Percentiles rank a stretch among this genome's conserved stretches.
These are phyloP conservation scores for Eupeodes corollae DNA, from an alignment of 1,140 invertebrate species.

Conservation along the genomic window DNA sequence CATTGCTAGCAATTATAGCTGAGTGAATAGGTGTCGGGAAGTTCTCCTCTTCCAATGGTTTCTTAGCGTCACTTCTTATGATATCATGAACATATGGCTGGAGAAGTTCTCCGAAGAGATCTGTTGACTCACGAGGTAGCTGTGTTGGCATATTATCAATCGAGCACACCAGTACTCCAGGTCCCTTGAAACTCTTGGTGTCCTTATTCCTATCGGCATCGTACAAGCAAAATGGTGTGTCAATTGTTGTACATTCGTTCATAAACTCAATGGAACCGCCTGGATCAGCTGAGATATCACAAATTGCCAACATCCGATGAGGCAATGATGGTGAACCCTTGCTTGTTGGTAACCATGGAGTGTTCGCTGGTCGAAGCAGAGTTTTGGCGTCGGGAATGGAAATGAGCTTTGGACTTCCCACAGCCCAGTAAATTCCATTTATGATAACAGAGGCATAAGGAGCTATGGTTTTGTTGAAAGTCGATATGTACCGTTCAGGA, in stretches of 20 bases:
- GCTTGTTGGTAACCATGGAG: conserved; percentile 82
- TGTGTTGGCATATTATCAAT: conserved; percentile 99
- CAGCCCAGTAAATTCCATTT: conserved; percentile 98
- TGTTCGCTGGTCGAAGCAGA: conserved; percentile 72
- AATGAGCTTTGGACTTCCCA: conserved; percentile 87
- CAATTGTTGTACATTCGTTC: conserved; percentile 99
- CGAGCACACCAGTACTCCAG: conserved; percentile 94
- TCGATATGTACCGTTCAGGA: conserved; percentile 90
- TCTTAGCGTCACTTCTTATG: conserved; percentile 79
- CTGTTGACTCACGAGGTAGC: conserved; percentile 90
- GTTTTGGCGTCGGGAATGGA: conserved; percentile 97
- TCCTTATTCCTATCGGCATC: conserved; percentile 97
- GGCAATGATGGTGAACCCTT: conserved; percentile 80
- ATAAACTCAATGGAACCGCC: conserved; percentile 99
- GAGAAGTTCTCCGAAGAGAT: conserved; percentile 92
- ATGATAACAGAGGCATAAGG: conserved; percentile 94
- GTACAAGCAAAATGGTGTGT: conserved; percentile 96
- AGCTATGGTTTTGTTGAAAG: conserved; percentile 94
- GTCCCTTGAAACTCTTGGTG: conserved; percentile 90
- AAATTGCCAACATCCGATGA: conserved; percentile 83
- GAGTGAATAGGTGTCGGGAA: conserved; percentile 68
- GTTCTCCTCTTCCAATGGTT: conserved; percentile 65
- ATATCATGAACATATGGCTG: conserved; percentile 84
- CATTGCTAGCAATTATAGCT: conserved; percentile 94
- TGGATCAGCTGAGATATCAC: conserved; percentile 97